A percentile compares a stretch with the other conserved stretches of the same genome.
Evolutionary conservation across 1,140 invertebrate genomes (phyloP).

Genomic region (Drosophila pectinifera): DNA sequence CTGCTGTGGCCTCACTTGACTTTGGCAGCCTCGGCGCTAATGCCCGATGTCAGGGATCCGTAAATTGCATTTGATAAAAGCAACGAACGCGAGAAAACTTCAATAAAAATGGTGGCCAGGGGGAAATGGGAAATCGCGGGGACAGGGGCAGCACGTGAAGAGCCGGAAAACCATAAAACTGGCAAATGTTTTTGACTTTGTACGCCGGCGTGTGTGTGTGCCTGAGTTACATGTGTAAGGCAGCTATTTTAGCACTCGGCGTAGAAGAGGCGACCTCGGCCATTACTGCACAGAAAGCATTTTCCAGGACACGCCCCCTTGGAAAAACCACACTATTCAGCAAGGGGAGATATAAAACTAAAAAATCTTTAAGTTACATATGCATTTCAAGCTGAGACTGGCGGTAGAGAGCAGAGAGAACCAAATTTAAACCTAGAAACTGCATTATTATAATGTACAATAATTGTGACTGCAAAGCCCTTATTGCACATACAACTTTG

Average conservation of each 20-base stretch:
- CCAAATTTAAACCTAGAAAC: too few species aligned
- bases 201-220: background rate
- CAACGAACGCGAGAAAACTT: constrained; percentile 36
- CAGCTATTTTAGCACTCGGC: constrained; percentile 51
- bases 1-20: constrained; percentile 42
- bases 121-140: constrained; percentile 15
- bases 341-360: background rate
- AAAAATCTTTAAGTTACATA: background rate
- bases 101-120: constrained; percentile 46
- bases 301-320: constrained; percentile 4
- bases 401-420: too few species aligned
- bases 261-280: constrained; percentile 29
- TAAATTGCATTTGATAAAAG: constrained; percentile 66
- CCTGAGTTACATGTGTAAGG: constrained; percentile 40
- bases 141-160: background rate
- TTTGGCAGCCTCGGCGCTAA: constrained; percentile 38
- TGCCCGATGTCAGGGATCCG: constrained; percentile 47
- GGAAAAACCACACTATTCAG: background rate
- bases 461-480: too few species aligned
- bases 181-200: constrained; percentile 46
- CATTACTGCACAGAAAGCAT: constrained; percentile 3
- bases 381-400: background rate
- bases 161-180: constrained; percentile 41
- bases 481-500: too few species aligned
- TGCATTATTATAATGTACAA: too few species aligned